Conservation (phyloP, 2,888 invertebrate species). For the Tetragnatha montana region DNA sequence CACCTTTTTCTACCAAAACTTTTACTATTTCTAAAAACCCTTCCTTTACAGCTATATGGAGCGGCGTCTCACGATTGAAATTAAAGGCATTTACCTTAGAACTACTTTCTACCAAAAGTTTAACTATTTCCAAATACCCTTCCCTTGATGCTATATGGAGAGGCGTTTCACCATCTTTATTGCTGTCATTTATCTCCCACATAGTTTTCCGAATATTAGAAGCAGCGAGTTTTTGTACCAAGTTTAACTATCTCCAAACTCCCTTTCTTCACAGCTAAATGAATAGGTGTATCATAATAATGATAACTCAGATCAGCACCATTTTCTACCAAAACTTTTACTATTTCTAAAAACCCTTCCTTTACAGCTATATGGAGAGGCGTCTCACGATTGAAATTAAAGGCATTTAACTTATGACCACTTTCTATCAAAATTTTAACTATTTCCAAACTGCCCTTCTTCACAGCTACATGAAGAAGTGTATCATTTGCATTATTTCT, state of each 20-base stretch:
- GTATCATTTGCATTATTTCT: not conserved
- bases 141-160: not conserved
- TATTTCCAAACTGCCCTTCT: not conserved
- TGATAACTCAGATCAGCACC: too few relatives aligned
- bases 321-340: too few relatives aligned
- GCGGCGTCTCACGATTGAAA: not conserved
- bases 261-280: too few relatives aligned
- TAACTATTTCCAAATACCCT: not conserved
- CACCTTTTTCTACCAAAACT: constrained; percentile 1
- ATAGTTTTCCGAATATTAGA: too few relatives aligned
- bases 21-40: not conserved
- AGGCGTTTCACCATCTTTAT: too few relatives aligned
- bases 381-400: not conserved
- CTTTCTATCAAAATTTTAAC: not conserved
- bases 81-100: not conserved
- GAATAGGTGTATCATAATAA: too few relatives aligned
- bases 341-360: too few relatives aligned
- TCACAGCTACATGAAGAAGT: not conserved
- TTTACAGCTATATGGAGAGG: too few relatives aligned
- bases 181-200: too few relatives aligned
- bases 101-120: not conserved
- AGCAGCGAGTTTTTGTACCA: too few relatives aligned
- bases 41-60: not conserved
- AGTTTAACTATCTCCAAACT: not conserved
- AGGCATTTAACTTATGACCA: not conserved